A percentile compares a stretch with the other conserved stretches of the same genome.
phyloP scores from a whole-genome alignment of 2,888 invertebrate species.

The Nephrotoma flavescens region DNA sequence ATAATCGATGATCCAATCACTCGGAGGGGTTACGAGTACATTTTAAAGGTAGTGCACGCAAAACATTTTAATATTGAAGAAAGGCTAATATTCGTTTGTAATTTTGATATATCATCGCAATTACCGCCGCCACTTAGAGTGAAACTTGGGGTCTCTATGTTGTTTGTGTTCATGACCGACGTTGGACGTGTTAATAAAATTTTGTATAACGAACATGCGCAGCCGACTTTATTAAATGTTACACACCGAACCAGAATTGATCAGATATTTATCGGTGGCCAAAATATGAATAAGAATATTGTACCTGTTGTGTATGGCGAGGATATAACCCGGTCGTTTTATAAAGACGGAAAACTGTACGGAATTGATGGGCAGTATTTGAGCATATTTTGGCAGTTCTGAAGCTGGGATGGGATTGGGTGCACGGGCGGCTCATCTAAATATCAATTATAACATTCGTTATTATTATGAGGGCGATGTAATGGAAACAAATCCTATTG shows the following conservation, averaged over 20 bases:
- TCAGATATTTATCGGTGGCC: neutral
- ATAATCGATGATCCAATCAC: neutral
- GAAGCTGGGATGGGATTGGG: neutral
- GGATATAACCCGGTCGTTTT: neutral
- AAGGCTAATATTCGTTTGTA: neutral
- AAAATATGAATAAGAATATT: neutral
- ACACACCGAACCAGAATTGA: neutral
- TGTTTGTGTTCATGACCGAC: neutral
- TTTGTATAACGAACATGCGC: neutral
- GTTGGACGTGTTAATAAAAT: neutral
- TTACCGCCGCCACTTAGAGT: neutral
- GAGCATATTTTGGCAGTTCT: neutral
- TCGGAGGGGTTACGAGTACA: neutral
- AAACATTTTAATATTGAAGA: neutral
- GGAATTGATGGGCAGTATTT: neutral
- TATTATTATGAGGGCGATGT: neutral
- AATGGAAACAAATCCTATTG: neutral
- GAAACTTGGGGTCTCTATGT: neutral
- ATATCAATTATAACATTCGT: neutral
- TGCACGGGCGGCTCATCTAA: neutral
- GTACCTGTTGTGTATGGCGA: neutral
- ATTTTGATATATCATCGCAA: neutral
- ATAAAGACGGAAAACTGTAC: neutral
- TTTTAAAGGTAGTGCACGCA: too few species aligned
- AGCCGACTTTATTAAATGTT: neutral